These are phyloP conservation scores for Didymodactylos carnosus DNA, from an alignment of 2,888 invertebrate species.

Conservation along the genomic window DNA sequence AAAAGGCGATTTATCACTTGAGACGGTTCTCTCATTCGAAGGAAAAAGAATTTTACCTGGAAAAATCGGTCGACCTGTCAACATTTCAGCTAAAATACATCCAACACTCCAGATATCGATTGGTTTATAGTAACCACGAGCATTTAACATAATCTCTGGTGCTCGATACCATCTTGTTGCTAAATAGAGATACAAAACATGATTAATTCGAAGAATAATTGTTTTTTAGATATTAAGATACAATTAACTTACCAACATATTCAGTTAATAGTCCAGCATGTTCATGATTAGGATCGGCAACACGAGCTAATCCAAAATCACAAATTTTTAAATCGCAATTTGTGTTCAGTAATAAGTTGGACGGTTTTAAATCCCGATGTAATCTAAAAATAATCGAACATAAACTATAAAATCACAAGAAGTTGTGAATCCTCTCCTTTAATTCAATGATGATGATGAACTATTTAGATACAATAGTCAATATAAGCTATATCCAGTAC, in stretches of 20 bases:
- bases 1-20: neutral
- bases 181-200: neutral
- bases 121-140: constrained; percentile 85
- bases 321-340: constrained; percentile 99
- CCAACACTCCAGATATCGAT: constrained; percentile 75
- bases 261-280: constrained; percentile 98
- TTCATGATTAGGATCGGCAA: constrained; percentile 96
- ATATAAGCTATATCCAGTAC: too few relatives aligned
- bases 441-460: too few relatives aligned
- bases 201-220: too few relatives aligned
- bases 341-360: constrained; percentile 89
- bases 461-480: too few relatives aligned
- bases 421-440: too few relatives aligned
- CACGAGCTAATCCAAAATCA: constrained; percentile 94
- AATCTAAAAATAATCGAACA: constrained; percentile 16
- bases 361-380: constrained; percentile 92
- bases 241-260: constrained; percentile 55
- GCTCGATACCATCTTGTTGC: constrained; percentile 98
- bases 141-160: constrained; percentile 99
- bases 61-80: constrained; percentile 90
- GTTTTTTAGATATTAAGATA: too few relatives aligned
- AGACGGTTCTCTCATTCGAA: neutral
- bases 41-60: neutral
- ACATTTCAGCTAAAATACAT: constrained; percentile 96
- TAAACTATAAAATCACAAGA: too few relatives aligned